Evolutionary conservation across 2,888 invertebrate species (phyloP), one percentile per base, ranked within the genome.

Genomic region (Machimus rusticus): DNA sequence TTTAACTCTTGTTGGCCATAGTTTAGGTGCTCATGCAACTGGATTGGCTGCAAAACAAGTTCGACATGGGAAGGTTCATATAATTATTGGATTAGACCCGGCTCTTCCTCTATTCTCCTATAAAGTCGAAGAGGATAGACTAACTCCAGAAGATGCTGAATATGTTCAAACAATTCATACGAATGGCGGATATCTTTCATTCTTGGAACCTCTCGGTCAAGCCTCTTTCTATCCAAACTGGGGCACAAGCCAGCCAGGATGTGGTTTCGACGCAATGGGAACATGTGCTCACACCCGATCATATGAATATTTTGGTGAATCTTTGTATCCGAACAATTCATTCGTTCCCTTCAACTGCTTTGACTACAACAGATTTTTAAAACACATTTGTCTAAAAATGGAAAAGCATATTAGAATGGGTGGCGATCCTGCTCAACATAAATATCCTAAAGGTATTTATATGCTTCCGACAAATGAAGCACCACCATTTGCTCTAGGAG

Each of bases 11-110:
- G 94, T 94, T 43, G 95, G 94, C 0, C 94, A 95, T 89, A 95
- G 95, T 89, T 92, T 95, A 86, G 95, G 95, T 4, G 94, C 94
- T 8, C 94, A 94, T 90, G 94, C 94, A 8, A 93, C 93, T 79
- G 94, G 94, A 2, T 93, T 93, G 88, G 93, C 94, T 74, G 95
- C 94, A 1, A 94, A 94, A 88, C 93, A 93, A 89, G 93, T 93
- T 1, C 93, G 92, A 87, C 90, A 93, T 90, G 95, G 94, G 79
- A 93, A 93, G 31, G 93, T 94, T 37, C 93, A 94, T 88, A 93
- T 93, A 1, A 94, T 94, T 66, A 93, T 94, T 88, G 94, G 90
- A 34, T 87, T 92, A 2, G 91, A 90, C 84, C 90, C 90, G 12
- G 90, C 90, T 2, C 86, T 89, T 5, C 90, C 91, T 14, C 89